These are phyloP conservation scores for Rhinoderma darwinii DNA, from an alignment of 2,113 vertebrate species.

Conservation along the genomic window DNA sequence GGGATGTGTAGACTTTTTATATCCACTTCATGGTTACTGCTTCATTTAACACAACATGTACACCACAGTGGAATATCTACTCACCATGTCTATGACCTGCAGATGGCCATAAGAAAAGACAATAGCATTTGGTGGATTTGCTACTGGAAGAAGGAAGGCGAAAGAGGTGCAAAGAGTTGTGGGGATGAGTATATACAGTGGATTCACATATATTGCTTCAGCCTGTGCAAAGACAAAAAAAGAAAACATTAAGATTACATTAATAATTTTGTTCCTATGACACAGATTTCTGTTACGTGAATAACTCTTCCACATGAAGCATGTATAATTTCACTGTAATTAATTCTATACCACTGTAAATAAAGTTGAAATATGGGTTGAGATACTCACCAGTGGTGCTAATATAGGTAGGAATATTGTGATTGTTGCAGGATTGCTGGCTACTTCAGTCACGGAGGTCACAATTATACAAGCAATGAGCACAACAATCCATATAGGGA, in stretches of 20 bases:
- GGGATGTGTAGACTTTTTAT: too few species aligned
- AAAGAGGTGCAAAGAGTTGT: constrained; percentile 89
- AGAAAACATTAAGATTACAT: not conserved
- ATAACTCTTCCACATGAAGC: too few species aligned
- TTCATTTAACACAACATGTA: too few species aligned
- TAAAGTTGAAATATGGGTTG: not conserved
- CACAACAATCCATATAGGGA: constrained; percentile 79
- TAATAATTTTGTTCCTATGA: not conserved
- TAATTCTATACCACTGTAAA: not conserved
- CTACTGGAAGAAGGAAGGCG: constrained; percentile 88
- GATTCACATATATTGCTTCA: constrained; percentile 87
- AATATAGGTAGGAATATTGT: constrained; percentile 91
- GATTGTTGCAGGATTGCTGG: constrained; percentile 91
- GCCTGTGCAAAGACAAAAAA: constrained; percentile 72
- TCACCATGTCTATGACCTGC: constrained; percentile 86
- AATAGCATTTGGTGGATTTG: constrained; percentile 91
- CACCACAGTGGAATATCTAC: constrained; percentile 59
- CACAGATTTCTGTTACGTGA: not conserved
- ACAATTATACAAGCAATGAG: constrained; percentile 85
- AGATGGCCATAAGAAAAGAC: constrained; percentile 90
- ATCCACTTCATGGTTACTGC: too few species aligned
- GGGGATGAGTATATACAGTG: constrained; percentile 88
- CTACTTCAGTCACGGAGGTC: constrained; percentile 89
- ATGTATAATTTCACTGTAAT: not conserved
- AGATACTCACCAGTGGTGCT: constrained; percentile 82